Conservation (phyloP, 2,797 vertebrate genomes). For the Poecilia velifera region DNA sequence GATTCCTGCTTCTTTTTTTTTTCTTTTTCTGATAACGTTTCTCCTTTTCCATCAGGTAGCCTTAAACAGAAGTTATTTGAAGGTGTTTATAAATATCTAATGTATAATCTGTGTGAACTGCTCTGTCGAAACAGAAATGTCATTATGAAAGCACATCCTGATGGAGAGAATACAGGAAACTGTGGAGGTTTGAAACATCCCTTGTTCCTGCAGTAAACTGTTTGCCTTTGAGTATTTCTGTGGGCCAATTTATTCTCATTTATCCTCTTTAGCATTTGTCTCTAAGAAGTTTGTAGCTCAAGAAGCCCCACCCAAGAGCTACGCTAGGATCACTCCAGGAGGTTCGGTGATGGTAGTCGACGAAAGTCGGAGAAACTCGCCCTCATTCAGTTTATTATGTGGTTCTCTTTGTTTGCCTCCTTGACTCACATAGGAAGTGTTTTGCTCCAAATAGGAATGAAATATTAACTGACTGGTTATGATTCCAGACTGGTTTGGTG, state of each 20-base stretch:
- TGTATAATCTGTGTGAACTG: slow-evolving; percentile 71
- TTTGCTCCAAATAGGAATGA: slow-evolving; percentile 27
- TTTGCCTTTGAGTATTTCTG: slow-evolving; percentile 40
- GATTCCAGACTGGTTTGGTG: slow-evolving; percentile 25
- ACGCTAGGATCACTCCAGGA: slow-evolving; percentile 27
- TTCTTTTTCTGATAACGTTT: slow-evolving; percentile 53
- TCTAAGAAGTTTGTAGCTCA: slow-evolving; percentile 52
- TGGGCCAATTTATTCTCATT: slow-evolving; percentile 37
- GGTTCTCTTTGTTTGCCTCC: background rate
- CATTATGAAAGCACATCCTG: slow-evolving; percentile 53
- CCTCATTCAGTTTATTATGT: slow-evolving; percentile 30
- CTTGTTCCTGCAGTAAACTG: slow-evolving; percentile 26
- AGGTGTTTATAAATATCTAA: slow-evolving; percentile 66
- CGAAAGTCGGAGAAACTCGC: slow-evolving; percentile 33
- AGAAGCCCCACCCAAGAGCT: slow-evolving; percentile 30
- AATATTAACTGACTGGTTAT: slow-evolving; percentile 21
- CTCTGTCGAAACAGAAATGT: slow-evolving; percentile 60
- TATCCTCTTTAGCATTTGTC: slow-evolving; percentile 37
- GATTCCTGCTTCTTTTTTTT: slow-evolving; percentile 24
- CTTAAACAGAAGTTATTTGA: slow-evolving; percentile 64
- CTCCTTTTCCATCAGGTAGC: slow-evolving; percentile 56
- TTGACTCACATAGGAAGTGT: slow-evolving; percentile 1
- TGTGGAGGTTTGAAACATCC: slow-evolving; percentile 23
- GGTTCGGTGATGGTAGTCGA: slow-evolving; percentile 13
- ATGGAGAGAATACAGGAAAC: slow-evolving; percentile 31